phyloP scores from a whole-genome alignment of 2,113 vertebrate genomes.

The Trichechus manatus region DNA sequence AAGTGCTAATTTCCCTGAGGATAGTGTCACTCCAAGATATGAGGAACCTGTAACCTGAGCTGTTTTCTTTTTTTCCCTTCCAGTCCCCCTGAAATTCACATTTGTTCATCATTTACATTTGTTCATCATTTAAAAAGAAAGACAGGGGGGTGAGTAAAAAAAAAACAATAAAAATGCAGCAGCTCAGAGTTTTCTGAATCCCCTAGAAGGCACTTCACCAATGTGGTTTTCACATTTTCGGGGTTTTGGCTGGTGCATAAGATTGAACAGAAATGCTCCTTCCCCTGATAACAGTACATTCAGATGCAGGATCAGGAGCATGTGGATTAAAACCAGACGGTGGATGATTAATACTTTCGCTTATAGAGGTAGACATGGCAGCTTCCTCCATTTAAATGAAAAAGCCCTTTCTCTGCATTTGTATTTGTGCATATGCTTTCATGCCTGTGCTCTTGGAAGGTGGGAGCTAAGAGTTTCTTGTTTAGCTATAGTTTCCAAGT shows the following conservation, averaged over 20 bases:
- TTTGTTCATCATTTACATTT: slow-evolving; percentile 85
- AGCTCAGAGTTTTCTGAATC: slow-evolving; percentile 86
- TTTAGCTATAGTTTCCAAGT: slow-evolving; percentile 55
- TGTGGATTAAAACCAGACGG: slow-evolving; percentile 92
- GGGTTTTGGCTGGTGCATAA: slow-evolving; percentile 89
- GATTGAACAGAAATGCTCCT: slow-evolving; percentile 90
- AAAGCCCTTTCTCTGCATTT: slow-evolving; percentile 77
- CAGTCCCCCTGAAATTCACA: slow-evolving; percentile 83
- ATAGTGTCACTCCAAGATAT: slow-evolving; percentile 86
- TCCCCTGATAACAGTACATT: slow-evolving; percentile 91
- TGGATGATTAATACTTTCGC: slow-evolving; percentile 91
- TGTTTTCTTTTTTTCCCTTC: slow-evolving; percentile 72
- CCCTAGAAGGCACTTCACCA: slow-evolving; percentile 88
- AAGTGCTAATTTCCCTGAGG: slow-evolving; percentile 87
- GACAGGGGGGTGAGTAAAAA: background rate
- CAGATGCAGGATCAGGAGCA: slow-evolving; percentile 90
- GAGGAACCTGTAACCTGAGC: slow-evolving; percentile 87
- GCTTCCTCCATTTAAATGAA: slow-evolving; percentile 89
- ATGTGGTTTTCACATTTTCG: slow-evolving; percentile 92
- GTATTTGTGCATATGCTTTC: slow-evolving; percentile 68
- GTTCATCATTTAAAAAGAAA: background rate
- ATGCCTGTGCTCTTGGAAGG: slow-evolving; percentile 61
- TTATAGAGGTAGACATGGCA: slow-evolving; percentile 90
- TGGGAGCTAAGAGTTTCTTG: slow-evolving; percentile 45
- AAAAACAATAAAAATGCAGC: slow-evolving; percentile 85